These are phyloP conservation scores for Cordilura impudica DNA, from an alignment of 2,888 invertebrate species.

Conservation along the genomic window DNA sequence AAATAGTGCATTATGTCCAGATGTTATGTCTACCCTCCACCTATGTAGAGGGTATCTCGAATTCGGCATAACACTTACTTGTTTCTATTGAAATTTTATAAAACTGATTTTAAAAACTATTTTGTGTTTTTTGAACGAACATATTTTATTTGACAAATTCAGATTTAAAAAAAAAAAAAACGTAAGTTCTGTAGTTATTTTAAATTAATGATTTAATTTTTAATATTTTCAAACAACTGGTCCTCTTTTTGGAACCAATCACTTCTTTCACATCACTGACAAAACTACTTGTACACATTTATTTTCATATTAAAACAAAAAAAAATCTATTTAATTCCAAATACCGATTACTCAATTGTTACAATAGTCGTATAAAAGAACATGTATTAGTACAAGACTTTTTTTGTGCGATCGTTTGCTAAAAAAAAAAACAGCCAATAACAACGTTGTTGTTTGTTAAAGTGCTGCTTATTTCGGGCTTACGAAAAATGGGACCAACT, in stretches of 20 bases:
- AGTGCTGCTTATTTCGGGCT: conserved; percentile 12
- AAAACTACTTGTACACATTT: conserved; percentile 9
- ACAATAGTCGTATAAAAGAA: conserved; percentile 33
- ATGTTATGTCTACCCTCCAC: no score
- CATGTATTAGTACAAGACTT: conserved; percentile 12
- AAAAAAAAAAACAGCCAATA: conserved; percentile 34
- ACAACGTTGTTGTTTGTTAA: conserved; percentile 16
- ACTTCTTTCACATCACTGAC: conserved; percentile 24
- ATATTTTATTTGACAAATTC: no score
- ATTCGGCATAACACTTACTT: no score
- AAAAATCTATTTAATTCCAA: conserved; percentile 38
- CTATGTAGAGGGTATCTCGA: no score
- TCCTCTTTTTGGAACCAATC: conserved; percentile 34
- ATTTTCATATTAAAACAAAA: conserved; percentile 27
- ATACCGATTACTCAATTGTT: conserved; percentile 58
- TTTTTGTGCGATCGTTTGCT: conserved; percentile 4
- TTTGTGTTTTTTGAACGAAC: no score
- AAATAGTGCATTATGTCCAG: no score
- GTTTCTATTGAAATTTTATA: no score
- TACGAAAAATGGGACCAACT: conserved; percentile 17
- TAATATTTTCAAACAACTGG: not conserved
- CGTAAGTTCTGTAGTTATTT: no score
- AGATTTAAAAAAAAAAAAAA: no score
- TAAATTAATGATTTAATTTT: no score
- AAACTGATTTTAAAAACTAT: no score